Evolutionary conservation across 2,888 invertebrate species (phyloP).

Genomic region (Galeruca laticollis): DNA sequence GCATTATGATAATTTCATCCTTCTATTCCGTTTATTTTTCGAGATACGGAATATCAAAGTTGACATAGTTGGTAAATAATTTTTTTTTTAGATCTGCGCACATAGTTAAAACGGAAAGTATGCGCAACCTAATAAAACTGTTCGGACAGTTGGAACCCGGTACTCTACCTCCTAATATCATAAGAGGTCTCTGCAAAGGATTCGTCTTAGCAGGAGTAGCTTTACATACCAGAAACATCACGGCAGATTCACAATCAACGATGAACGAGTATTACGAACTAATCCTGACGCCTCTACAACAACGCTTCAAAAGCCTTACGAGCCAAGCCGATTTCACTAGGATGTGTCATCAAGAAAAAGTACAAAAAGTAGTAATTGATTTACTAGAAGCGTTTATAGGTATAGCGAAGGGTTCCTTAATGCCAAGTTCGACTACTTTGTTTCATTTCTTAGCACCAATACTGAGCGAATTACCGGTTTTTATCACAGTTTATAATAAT

Average conservation of each 20-base stretch:
- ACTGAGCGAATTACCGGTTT: constrained; percentile 76
- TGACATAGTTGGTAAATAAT: too few species aligned
- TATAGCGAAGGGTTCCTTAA: constrained; percentile 73
- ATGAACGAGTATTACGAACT: constrained; percentile 60
- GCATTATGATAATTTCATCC: too few species aligned
- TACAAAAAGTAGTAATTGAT: constrained; percentile 78
- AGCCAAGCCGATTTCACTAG: constrained; percentile 69
- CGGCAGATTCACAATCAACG: neutral
- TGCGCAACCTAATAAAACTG: constrained; percentile 70
- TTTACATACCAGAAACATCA: constrained; percentile 51
- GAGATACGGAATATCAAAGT: too few species aligned
- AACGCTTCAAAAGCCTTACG: constrained; percentile 70
- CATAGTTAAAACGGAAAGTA: constrained; percentile 71
- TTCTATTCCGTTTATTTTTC: too few species aligned
- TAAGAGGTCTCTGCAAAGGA: constrained; percentile 78
- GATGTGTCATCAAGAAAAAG: constrained; percentile 72
- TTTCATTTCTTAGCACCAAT: constrained; percentile 75
- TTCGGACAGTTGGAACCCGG: constrained; percentile 69
- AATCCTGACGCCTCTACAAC: constrained; percentile 68
- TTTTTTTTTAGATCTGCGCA: constrained; percentile 51
- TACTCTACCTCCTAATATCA: constrained; percentile 71
- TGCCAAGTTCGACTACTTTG: constrained; percentile 59
- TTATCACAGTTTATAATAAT: constrained; percentile 78
- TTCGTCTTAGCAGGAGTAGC: constrained; percentile 77
- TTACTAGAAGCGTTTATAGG: constrained; percentile 83